Evolutionary conservation across 2,113 vertebrate species (phyloP), one percentile per base, ranked within the genome.

Genomic region (Parotia lawesii): DNA sequence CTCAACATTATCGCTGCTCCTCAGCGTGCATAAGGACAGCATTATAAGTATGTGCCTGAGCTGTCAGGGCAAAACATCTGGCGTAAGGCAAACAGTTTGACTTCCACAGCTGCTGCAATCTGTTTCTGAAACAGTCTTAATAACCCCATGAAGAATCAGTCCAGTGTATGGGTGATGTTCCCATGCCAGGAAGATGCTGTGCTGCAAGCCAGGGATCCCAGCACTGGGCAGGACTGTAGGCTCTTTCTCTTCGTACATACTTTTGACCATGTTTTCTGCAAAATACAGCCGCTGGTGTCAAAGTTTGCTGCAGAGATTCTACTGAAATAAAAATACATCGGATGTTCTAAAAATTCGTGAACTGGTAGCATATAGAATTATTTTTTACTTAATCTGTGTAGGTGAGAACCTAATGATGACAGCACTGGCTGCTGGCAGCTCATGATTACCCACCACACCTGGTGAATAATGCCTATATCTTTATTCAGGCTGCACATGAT

Each of bases 1-100:
- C 51, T 57, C 47, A 83, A 71, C 62, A 40, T 37, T 66, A 42
- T 77, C 2, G 2, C 35, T 94, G 33, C 60, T 87, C 62, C 40
- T 87, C 58, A 73, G 66, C 74, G 23, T 35, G 40, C 53, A 42
- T 60, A 37, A 84, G 77, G 62, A 76, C 31, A 27, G 29, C 21
- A 27, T 81, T 90, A 89, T 91, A 82, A 81, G 69, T 48, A 74
- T 51, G 51, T 78, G 83, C 69, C n/a, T 31, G 66, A 94, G 93
- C 81, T 92, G 81, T 82, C 89, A 92, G 73, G 61, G 70, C 50
- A 79, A 82, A 96, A 89, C 71, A 94, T 73, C 89, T 94, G 91
- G 57, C 11, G n/a, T 33, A 79, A 91, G 22, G 28, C 84, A 85
- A 72, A 16, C 25, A 3, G 84, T 87, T 78, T 75, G 76, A 53